A percentile compares a stretch with the other conserved stretches of the same genome.
phyloP scores from a whole-genome alignment of 2,113 vertebrate genomes.

The crab-eating macaque (Macaca fascicularis) region T2T-MFA8v1.1 NC_088389.1:82452001-82452500 shows the following conservation, averaged over 20 bases:
- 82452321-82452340: slow-evolving; percentile 15
- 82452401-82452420: slow-evolving; percentile 43
- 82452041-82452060: slow-evolving; percentile 88
- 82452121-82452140: slow-evolving; percentile 83
- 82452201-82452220: slow-evolving; percentile 76
- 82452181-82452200: slow-evolving; percentile 77
- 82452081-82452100: slow-evolving; percentile 91
- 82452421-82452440: slow-evolving; percentile 21
- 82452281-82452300: slow-evolving; percentile 26
- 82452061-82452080: slow-evolving; percentile 92
- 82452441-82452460: slow-evolving; percentile 54
- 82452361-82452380: slow-evolving; percentile 21
- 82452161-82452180: slow-evolving; percentile 77
- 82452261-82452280: background rate
- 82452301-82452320: slow-evolving; percentile 26
- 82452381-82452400: slow-evolving; percentile 52
- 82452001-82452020: slow-evolving; percentile 64
- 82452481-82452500: slow-evolving; percentile 61
- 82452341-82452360: slow-evolving; percentile 7
- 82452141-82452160: slow-evolving; percentile 73
- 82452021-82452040: slow-evolving; percentile 72
- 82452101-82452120: slow-evolving; percentile 90
- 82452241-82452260: slow-evolving; percentile 70
- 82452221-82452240: slow-evolving; percentile 86
- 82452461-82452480: slow-evolving; percentile 67